Conservation (phyloP, 2,888 invertebrate species). For the Amphipoea lucens region DNA sequence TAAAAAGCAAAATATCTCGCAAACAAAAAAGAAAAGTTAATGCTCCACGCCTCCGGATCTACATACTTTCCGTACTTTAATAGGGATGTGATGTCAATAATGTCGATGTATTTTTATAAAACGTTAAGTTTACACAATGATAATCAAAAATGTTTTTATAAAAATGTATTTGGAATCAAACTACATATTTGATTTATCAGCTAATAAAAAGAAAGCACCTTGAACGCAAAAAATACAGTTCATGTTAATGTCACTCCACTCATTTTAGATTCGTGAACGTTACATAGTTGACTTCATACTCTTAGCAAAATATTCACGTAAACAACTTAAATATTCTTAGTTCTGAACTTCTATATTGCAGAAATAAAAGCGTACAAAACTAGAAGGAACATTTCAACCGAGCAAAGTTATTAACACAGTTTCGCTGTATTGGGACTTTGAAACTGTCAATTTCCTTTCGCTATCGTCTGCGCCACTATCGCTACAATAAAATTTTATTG, state of each 20-base stretch:
- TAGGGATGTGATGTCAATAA: slow-evolving; percentile 45
- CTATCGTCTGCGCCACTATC: slow-evolving; percentile 60
- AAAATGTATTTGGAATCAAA: not conserved
- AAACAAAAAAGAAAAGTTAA: slow-evolving; percentile 67
- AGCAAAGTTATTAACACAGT: slow-evolving; percentile 56
- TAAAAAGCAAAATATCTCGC: slow-evolving; percentile 66
- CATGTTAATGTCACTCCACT: not conserved
- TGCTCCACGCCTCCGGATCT: slow-evolving; percentile 64
- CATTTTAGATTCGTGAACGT: not conserved
- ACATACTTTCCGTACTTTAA: slow-evolving; percentile 56
- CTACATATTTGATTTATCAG: not conserved
- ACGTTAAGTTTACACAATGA: not conserved
- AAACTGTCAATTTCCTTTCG: slow-evolving; percentile 64
- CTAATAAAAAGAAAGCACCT: not conserved
- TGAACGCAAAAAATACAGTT: not conserved
- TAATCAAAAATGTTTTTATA: not conserved
- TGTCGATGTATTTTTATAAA: slow-evolving; percentile 48
- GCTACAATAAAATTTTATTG: slow-evolving; percentile 65
- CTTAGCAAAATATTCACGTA: slow-evolving; percentile 10
- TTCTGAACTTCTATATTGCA: slow-evolving; percentile 28
- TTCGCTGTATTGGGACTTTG: slow-evolving; percentile 53
- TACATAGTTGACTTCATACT: not conserved
- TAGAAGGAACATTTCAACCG: slow-evolving; percentile 36
- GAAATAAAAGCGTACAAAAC: slow-evolving; percentile 49
- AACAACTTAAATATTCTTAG: slow-evolving; percentile 33